A percentile compares a stretch with the other conserved stretches of the same genome.
phyloP scores from a whole-genome alignment of 2,113 vertebrate species.

The Petrocephalus microphthalmus region DNA sequence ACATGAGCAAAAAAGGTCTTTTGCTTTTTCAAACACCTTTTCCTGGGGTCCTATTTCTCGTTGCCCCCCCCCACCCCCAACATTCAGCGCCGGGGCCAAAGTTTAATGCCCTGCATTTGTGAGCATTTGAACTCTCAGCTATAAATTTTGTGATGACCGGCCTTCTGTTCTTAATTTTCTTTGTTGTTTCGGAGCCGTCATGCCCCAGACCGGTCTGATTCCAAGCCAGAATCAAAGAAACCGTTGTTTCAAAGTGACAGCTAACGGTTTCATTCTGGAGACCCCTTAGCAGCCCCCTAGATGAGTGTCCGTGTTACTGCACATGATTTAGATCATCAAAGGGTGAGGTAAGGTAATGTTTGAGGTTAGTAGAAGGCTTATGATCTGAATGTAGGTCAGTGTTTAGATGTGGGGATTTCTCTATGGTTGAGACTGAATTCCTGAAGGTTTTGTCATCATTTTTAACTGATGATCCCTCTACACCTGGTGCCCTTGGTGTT shows the following conservation, averaged over 20 bases:
- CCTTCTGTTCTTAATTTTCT: not conserved
- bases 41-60: not conserved
- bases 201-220: not conserved
- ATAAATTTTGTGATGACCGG: conserved; percentile 15
- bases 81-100: not conserved
- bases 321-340: not conserved
- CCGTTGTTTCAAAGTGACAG: not conserved
- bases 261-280: not conserved
- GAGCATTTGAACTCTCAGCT: conserved; percentile 3
- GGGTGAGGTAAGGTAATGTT: not conserved
- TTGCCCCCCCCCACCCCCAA: not conserved
- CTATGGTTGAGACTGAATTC: not conserved
- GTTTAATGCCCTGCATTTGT: not conserved
- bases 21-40: conserved; percentile 11
- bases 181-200: not conserved
- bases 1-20: not conserved
- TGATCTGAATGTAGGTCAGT: not conserved
- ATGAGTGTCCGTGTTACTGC: not conserved
- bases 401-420: not conserved
- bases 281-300: not conserved
- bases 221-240: not conserved
- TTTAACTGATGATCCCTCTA: not conserved
- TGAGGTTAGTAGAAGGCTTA: not conserved
- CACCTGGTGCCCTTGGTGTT: not conserved
- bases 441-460: not conserved